Evolutionary conservation across 2,888 invertebrate genomes (phyloP).

Genomic region (Scaptomyza polygonia): DNA sequence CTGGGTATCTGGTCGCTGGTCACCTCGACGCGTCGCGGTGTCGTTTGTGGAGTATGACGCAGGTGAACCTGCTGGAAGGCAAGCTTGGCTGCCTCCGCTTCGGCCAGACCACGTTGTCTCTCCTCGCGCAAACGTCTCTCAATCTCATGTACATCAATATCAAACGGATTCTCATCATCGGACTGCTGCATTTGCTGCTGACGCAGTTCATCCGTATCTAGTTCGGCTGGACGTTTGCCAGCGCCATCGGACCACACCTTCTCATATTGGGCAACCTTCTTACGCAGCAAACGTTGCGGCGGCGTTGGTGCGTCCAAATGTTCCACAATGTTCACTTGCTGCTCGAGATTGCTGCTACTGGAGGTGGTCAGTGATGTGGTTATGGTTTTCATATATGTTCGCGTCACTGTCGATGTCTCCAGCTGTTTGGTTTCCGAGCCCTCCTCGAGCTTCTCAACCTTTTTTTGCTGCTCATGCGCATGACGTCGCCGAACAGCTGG

Average conservation of each 20-base stretch:
- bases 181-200: conserved; percentile 51
- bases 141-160: conserved; percentile 87
- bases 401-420: conserved; percentile 75
- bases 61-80: conserved; percentile 87
- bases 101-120: conserved; percentile 84
- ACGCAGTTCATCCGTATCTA: conserved; percentile 73
- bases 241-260: conserved; percentile 88
- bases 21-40: conserved; percentile 84
- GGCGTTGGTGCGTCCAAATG: conserved; percentile 35
- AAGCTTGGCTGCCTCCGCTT: conserved; percentile 84
- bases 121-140: conserved; percentile 86
- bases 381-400: conserved; percentile 75
- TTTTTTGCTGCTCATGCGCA: conserved; percentile 70
- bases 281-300: conserved; percentile 87
- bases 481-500: conserved; percentile 78
- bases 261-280: conserved; percentile 92
- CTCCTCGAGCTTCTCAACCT: conserved; percentile 53
- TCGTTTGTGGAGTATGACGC: conserved; percentile 86
- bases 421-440: conserved; percentile 56
- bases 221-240: conserved; percentile 76
- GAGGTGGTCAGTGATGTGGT: conserved; percentile 73
- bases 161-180: conserved; percentile 78
- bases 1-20: conserved; percentile 66
- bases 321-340: conserved; percentile 43
- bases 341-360: conserved; percentile 48